phyloP scores from a whole-genome alignment of 2,113 vertebrate species.

The Himantopus leucocephalus region DNA sequence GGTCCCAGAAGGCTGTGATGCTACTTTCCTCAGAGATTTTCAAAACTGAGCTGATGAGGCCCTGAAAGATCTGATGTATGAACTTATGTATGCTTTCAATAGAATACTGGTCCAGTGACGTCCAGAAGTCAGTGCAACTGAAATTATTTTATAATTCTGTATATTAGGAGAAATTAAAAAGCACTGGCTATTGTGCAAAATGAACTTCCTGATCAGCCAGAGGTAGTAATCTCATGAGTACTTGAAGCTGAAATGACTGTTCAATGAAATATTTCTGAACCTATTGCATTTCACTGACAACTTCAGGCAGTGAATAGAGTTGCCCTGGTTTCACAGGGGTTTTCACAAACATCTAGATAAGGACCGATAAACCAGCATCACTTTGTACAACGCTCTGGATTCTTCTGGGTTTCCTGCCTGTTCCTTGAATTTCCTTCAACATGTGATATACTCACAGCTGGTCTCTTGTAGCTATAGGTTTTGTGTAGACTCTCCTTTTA shows the following conservation, averaged over 20 bases:
- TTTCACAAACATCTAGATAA: background rate
- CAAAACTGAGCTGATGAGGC: background rate
- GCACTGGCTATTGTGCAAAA: background rate
- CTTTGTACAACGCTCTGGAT: background rate
- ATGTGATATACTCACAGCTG: background rate
- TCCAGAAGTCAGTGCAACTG: background rate
- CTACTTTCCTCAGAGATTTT: background rate
- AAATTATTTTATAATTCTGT: background rate
- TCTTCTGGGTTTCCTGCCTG: background rate
- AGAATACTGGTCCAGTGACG: background rate
- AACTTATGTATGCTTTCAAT: background rate
- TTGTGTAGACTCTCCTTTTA: background rate
- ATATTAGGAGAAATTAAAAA: background rate
- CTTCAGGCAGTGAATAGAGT: background rate
- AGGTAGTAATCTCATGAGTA: background rate
- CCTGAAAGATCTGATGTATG: background rate
- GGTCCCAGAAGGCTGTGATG: accelerated
- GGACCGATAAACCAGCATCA: background rate
- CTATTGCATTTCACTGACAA: background rate
- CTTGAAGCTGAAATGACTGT: background rate
- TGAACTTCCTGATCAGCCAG: background rate
- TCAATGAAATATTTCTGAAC: background rate
- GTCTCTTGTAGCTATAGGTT: background rate
- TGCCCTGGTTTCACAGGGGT: background rate
- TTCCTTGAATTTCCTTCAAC: accelerated